Percentiles rank a stretch among this genome's conserved stretches.
These are phyloP conservation scores for Clistopyga incitator DNA, from an alignment of 2,888 invertebrate genomes.

Conservation along the genomic window DNA sequence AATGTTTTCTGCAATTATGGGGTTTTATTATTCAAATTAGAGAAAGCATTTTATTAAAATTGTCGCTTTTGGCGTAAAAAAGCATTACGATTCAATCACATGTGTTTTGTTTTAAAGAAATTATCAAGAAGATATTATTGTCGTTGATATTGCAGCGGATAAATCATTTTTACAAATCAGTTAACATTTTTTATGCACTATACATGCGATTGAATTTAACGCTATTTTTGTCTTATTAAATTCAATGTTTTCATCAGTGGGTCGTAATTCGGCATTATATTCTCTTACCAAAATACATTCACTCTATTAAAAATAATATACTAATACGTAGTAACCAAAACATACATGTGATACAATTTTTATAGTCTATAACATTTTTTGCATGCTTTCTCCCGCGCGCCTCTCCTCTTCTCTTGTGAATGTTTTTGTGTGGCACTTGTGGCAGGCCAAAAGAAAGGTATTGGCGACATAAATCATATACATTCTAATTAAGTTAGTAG, in stretches of 20 bases:
- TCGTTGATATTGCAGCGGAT: background rate
- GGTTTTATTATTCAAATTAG: background rate
- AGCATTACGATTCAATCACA: too few relatives aligned
- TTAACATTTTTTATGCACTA: background rate
- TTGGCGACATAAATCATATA: slow-evolving; percentile 84
- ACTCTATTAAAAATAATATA: slow-evolving; percentile 5
- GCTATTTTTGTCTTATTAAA: slow-evolving; percentile 11
- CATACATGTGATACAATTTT: slow-evolving; percentile 78
- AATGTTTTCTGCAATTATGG: background rate
- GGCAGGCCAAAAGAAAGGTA: slow-evolving; percentile 89
- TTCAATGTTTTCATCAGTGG: background rate
- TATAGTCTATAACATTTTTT: slow-evolving; percentile 84
- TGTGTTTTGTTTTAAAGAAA: too few relatives aligned
- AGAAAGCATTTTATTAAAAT: background rate
- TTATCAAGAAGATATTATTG: background rate
- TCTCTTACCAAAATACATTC: too few relatives aligned
- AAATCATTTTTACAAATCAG: too few relatives aligned
- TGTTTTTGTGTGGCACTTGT: slow-evolving; percentile 90
- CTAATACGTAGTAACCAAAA: slow-evolving; percentile 59
- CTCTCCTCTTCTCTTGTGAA: slow-evolving; percentile 88
- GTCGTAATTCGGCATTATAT: background rate
- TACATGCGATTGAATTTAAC: slow-evolving; percentile 23
- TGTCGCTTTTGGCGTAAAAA: background rate
- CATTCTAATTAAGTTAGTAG: slow-evolving; percentile 77
- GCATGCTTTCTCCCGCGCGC: slow-evolving; percentile 88